Percentiles rank a stretch among this genome's conserved stretches.
Conservation (phyloP, 2,797 vertebrate genomes). For the Typhlichthys subterraneus region DNA sequence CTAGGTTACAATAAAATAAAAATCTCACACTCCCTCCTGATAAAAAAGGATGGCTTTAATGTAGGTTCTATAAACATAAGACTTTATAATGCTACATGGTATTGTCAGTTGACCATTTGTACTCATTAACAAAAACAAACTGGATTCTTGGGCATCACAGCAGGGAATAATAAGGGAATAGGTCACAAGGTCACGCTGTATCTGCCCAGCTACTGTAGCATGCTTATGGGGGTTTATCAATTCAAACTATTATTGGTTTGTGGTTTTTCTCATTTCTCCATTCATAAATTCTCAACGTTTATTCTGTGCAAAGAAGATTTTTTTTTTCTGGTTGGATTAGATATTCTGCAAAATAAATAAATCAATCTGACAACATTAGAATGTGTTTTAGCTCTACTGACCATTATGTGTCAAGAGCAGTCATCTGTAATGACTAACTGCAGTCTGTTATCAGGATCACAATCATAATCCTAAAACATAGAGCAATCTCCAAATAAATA, state of each 20-base stretch:
- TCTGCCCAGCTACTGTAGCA: neutral
- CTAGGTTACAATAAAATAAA: neutral
- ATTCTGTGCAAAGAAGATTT: conserved; percentile 1
- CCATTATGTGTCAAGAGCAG: conserved; percentile 1
- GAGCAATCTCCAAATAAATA: conserved; percentile 30
- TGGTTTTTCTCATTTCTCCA: conserved; percentile 5
- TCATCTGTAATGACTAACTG: conserved; percentile 5
- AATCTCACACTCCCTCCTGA: neutral
- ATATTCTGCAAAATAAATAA: conserved; percentile 11
- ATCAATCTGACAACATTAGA: neutral
- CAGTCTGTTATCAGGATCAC: conserved; percentile 24
- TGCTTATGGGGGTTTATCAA: conserved; percentile 22
- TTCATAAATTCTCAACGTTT: conserved; percentile 25
- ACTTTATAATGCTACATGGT: conserved; percentile 52
- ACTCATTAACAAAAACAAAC: conserved; percentile 13
- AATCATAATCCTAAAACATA: conserved; percentile 18
- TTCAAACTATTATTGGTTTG: conserved; percentile 5
- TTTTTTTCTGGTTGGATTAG: conserved; percentile 10
- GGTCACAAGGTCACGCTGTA: conserved; percentile 17
- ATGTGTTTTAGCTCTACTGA: conserved; percentile 4
- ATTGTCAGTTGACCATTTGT: too few relatives aligned
- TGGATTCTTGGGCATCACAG: conserved; percentile 14
- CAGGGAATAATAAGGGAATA: conserved; percentile 13
- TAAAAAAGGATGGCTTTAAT: conserved; percentile 10
- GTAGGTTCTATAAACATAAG: conserved; percentile 10